phyloP scores from a whole-genome alignment of 2,888 invertebrate genomes.

The Zygothrica quintamaculata region DNA sequence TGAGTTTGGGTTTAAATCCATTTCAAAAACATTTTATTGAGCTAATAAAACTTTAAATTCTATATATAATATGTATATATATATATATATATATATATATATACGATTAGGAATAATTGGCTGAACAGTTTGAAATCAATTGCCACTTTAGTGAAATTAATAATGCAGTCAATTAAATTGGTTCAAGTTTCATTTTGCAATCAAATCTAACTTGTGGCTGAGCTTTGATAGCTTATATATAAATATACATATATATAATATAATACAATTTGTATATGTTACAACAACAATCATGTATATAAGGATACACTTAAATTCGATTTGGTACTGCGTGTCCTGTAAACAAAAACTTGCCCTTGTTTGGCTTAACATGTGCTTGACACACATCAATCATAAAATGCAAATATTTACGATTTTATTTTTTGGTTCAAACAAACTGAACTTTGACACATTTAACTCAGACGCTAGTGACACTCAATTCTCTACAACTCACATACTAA shows the following conservation, averaged over 20 bases:
- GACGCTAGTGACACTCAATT: slow-evolving; percentile 4
- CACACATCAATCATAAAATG: slow-evolving; percentile 80
- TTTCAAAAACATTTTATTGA: not conserved
- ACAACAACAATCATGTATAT: slow-evolving; percentile 11
- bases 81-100: no score
- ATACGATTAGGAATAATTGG: no score
- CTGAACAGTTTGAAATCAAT: no score
- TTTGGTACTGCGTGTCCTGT: slow-evolving; percentile 53
- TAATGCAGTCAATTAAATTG: not conserved
- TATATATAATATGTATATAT: not conserved
- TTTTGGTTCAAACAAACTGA: slow-evolving; percentile 67
- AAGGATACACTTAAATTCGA: slow-evolving; percentile 21
- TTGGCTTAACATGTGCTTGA: slow-evolving; percentile 49
- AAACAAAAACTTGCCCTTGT: slow-evolving; percentile 39
- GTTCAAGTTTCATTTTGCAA: no score
- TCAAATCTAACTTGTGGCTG: no score
- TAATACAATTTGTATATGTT: no score
- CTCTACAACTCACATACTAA: no score
- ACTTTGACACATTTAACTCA: slow-evolving; percentile 34
- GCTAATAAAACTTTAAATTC: slow-evolving; percentile 3
- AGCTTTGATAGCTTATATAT: no score
- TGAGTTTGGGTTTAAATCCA: not conserved
- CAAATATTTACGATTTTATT: slow-evolving; percentile 78
- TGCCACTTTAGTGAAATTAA: not conserved
- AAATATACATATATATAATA: no score